These are phyloP conservation scores for Crocallis elinguaria DNA, from an alignment of 2,888 invertebrate species.

Conservation along the genomic window DNA sequence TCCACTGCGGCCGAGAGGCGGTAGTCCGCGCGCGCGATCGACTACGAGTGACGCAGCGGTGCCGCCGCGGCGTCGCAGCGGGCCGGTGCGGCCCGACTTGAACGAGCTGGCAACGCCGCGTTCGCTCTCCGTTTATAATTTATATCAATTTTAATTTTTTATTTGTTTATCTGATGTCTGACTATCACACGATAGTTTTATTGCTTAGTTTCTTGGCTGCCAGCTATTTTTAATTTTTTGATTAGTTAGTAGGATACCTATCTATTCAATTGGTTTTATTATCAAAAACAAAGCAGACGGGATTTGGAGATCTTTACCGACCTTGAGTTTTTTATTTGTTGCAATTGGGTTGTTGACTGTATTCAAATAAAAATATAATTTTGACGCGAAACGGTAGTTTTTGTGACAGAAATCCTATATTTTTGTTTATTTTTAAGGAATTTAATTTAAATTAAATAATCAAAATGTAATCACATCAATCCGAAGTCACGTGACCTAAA, in stretches of 20 bases:
- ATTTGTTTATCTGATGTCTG: constrained; percentile 14
- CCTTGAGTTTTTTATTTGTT: neutral
- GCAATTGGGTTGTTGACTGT: no score
- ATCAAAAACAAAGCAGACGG: neutral
- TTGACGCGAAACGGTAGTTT: no score
- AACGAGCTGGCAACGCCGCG: constrained; percentile 55
- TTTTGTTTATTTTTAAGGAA: no score
- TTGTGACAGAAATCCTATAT: no score
- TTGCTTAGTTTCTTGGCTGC: constrained; percentile 14
- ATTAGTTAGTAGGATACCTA: neutral
- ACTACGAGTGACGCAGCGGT: constrained; percentile 55
- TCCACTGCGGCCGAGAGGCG: constrained; percentile 41
- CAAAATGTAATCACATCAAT: no score
- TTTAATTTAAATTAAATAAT: no score
- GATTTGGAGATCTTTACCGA: neutral
- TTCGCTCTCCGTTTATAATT: constrained; percentile 36
- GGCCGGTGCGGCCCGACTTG: constrained; percentile 42
- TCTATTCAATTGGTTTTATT: neutral
- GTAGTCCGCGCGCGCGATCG: constrained; percentile 51
- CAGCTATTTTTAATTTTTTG: constrained; percentile 9
- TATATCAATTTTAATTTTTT: constrained; percentile 32
- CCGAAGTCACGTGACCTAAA: no score
- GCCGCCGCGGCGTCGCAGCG: constrained; percentile 65
- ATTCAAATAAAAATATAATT: no score
- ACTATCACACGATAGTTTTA: constrained; percentile 3